Evolutionary conservation across 2,888 invertebrate species (phyloP).

Genomic region (Papilio elwesi): DNA sequence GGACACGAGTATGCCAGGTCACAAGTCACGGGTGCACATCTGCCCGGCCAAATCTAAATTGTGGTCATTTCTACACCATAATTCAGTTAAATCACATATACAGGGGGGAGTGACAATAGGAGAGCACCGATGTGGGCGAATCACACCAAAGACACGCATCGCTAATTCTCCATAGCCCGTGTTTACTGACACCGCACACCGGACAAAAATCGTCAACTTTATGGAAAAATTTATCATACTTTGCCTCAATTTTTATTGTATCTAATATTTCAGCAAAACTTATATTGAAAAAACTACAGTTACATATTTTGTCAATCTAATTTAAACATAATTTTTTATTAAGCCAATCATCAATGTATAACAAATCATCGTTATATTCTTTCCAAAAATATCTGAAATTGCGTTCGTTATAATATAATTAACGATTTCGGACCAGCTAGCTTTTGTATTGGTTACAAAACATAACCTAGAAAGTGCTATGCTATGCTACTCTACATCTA

Average conservation of each 20-base stretch:
- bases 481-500: too few species aligned
- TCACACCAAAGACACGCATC: constrained; percentile 81
- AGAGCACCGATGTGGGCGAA: constrained; percentile 82
- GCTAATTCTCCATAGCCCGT: constrained; percentile 76
- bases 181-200: constrained; percentile 67
- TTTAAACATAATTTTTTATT: too few species aligned
- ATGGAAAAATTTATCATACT: constrained; percentile 55
- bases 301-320: not conserved
- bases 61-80: constrained; percentile 79
- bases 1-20: constrained; percentile 57
- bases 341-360: too few species aligned
- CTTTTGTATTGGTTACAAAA: too few species aligned
- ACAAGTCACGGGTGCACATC: constrained; percentile 65
- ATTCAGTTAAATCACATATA: constrained; percentile 81
- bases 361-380: too few species aligned
- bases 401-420: too few species aligned
- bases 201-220: constrained; percentile 62
- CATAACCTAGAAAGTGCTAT: too few species aligned
- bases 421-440: too few species aligned
- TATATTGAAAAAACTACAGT: not conserved
- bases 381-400: too few species aligned
- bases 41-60: constrained; percentile 77
- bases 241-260: constrained; percentile 26
- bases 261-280: constrained; percentile 45
- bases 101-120: constrained; percentile 80